Percentiles rank a stretch among this genome's conserved stretches.
These are phyloP conservation scores for Cylloceria caligata DNA, from an alignment of 2,888 invertebrate species.

Conservation along the genomic window DNA sequence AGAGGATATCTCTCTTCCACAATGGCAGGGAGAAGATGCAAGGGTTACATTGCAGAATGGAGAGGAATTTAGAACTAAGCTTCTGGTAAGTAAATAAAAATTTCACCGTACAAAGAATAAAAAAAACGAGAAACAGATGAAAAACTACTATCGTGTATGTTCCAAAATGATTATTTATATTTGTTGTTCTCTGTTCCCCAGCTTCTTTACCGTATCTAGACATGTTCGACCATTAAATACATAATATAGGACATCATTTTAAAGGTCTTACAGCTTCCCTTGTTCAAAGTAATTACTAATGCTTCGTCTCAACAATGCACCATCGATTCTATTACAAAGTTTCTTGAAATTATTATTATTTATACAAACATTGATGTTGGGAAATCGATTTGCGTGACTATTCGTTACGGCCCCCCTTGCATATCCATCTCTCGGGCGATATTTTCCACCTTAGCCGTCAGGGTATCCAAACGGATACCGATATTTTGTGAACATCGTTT, in stretches of 20 bases:
- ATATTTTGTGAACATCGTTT: slow-evolving; percentile 78
- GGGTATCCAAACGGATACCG: slow-evolving; percentile 73
- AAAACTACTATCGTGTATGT: background rate
- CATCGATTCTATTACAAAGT: background rate
- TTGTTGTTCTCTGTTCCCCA: background rate
- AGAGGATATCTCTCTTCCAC: slow-evolving; percentile 87
- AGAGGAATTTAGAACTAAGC: slow-evolving; percentile 87
- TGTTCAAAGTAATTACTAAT: background rate
- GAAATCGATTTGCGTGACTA: background rate
- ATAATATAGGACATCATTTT: background rate
- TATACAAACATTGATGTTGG: background rate
- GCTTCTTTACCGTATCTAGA: background rate
- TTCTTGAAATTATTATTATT: background rate
- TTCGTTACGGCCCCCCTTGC: slow-evolving; percentile 51
- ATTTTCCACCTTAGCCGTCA: slow-evolving; percentile 76
- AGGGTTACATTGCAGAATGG: slow-evolving; percentile 88
- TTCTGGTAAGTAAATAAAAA: slow-evolving; percentile 87
- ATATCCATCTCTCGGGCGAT: slow-evolving; percentile 74
- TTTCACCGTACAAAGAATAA: background rate
- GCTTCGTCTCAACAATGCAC: too few species aligned
- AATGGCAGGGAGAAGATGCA: slow-evolving; percentile 79
- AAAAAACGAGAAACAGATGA: background rate
- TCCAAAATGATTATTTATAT: background rate
- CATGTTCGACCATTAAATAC: background rate
- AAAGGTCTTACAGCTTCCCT: background rate